phyloP scores from a whole-genome alignment of 2,888 invertebrate species.

The Trilocha varians region DNA sequence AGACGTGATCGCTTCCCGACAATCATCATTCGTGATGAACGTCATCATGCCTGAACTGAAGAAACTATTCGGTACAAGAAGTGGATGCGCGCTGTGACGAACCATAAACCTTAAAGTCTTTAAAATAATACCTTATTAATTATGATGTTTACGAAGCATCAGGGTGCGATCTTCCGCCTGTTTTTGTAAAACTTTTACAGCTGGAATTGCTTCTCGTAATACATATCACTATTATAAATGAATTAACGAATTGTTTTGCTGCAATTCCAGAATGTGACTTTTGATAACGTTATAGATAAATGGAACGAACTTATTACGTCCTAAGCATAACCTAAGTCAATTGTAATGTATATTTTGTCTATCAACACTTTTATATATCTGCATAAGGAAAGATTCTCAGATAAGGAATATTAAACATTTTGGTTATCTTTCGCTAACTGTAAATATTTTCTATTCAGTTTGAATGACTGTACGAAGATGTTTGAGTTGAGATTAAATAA shows the following conservation, averaged over 20 bases:
- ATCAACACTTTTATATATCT: background rate
- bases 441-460: conserved; percentile 23
- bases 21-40: conserved; percentile 83
- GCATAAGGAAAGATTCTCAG: conserved; percentile 3
- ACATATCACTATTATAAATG: conserved; percentile 7
- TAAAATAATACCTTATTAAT: conserved; percentile 11
- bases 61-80: conserved; percentile 85
- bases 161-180: conserved; percentile 39
- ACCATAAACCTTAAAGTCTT: conserved; percentile 11
- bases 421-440: conserved; percentile 14
- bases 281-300: background rate
- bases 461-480: conserved; percentile 27
- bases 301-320: conserved; percentile 16
- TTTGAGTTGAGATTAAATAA: too few relatives aligned
- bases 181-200: conserved; percentile 28
- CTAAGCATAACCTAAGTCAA: conserved; percentile 22
- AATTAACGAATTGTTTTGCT: background rate
- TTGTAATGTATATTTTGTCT: conserved; percentile 17
- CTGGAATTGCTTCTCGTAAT: conserved; percentile 13
- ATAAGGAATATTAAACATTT: conserved; percentile 13
- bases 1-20: conserved; percentile 82
- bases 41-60: conserved; percentile 89
- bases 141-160: conserved; percentile 16
- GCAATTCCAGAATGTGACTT: background rate
- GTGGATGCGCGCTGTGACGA: conserved; percentile 83